Percentiles rank a stretch among this genome's conserved stretches.
phyloP scores from a whole-genome alignment of 2,888 invertebrate genomes.

The Caenorhabditis virilis region DNA sequence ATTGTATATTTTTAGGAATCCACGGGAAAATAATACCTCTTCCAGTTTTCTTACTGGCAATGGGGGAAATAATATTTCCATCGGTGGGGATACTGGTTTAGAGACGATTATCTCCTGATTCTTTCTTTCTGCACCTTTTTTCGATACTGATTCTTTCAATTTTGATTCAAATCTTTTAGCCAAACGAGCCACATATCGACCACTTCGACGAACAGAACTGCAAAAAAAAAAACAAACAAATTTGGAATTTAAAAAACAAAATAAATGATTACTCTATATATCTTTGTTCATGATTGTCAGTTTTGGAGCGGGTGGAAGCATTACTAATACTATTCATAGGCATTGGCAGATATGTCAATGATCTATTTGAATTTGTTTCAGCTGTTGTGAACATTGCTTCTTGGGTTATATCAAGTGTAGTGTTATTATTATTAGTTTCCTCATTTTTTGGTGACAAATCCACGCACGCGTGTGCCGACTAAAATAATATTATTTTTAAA shows the following conservation, averaged over 20 bases:
- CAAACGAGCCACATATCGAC: constrained; percentile 17
- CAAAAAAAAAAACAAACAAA: neutral
- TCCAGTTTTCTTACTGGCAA: constrained; percentile 6
- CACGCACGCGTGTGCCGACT: constrained; percentile 14
- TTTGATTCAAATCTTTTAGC: constrained; percentile 28
- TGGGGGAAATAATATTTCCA: constrained; percentile 27
- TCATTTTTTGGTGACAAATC: constrained; percentile 12
- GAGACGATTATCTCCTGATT: too few species aligned
- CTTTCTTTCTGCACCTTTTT: too few species aligned
- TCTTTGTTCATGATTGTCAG: too few species aligned
- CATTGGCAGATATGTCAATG: constrained; percentile 14
- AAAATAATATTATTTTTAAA: neutral
- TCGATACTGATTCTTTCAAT: too few species aligned
- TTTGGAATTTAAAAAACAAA: too few species aligned
- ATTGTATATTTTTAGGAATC: too few species aligned
- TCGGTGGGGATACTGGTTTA: constrained; percentile 7
- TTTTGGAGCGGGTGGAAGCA: too few species aligned
- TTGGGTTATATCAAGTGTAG: constrained; percentile 10
- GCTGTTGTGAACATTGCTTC: neutral
- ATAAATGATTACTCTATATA: too few species aligned
- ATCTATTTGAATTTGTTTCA: constrained; percentile 24
- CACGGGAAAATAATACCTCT: too few species aligned
- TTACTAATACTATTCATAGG: too few species aligned
- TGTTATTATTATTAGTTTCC: too few species aligned
- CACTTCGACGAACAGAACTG: constrained; percentile 24